Base-by-base conservation (phyloP, 2,888 invertebrate genomes). In the Argyresthia goedartella region DNA sequence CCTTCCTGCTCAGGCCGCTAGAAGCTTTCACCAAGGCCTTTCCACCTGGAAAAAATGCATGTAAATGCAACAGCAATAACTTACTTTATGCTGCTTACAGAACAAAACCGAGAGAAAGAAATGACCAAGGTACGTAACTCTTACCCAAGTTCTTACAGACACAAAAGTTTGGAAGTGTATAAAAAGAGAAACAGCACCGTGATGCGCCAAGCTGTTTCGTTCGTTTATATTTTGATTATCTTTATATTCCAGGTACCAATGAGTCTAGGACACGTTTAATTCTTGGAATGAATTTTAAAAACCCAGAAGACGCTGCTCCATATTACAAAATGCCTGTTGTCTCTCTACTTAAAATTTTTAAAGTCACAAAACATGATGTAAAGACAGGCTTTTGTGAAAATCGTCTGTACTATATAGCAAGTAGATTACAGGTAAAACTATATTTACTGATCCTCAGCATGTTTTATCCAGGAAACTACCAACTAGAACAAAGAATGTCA, bases 331-430 rank as follows among this genome's bases (percentile, higher is more conserved):
- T 89, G 42, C 76, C 88, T 1, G 36, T 74, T 1, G 71, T 61
- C 57, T 71, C 71, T 49, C 69, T 87, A 55, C 34, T 69, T 10
- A 69, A 70, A 57, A 68, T 87, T 53, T 68, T 66, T 51, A 73
- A 69, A 62, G 64, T 63, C 16, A 81, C 76, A 36, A 63, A 72
- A 62, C 66, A 71, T 50, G 90, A 90, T 68, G 59, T 69, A 8
- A 60, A 59, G 3, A 60, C 69, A 49, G 70, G 87, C 1, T 76
- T 72, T 54, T 80, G 81, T 56, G 65, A 68, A 52, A 90, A 89
- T 66, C 86, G 90, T 51, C 69, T 90, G n/a, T 89, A 90, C 61
- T 90, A 85, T 60, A 76, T 90, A 54, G 78, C 89, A 53, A 71
- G 86, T 25, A 68, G 69, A 45, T 65, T 90, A 13, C 68, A 87